phyloP scores from a whole-genome alignment of 2,888 invertebrate genomes.

The Hyles lineata region DNA sequence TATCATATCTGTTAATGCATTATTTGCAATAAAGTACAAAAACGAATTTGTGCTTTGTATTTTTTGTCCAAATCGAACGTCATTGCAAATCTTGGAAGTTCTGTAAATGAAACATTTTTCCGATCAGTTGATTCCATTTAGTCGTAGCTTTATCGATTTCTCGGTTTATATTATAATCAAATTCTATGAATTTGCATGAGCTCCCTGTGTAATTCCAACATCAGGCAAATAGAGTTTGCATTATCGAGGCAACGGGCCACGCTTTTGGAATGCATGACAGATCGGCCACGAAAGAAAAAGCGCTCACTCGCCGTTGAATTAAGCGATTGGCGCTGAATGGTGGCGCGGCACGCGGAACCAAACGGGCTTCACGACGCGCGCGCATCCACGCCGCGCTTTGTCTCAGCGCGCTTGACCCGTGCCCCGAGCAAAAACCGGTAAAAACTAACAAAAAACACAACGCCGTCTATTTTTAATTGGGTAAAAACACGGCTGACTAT shows the following conservation, averaged over 20 bases:
- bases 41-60: not conserved
- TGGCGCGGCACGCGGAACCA: conserved; percentile 79
- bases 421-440: conserved; percentile 75
- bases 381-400: conserved; percentile 71
- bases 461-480: conserved; percentile 70
- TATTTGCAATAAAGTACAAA: too few relatives aligned
- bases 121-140: not conserved
- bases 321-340: conserved; percentile 84
- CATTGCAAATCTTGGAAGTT: not conserved
- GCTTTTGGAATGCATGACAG: conserved; percentile 80
- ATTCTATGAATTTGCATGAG: conserved; percentile 1
- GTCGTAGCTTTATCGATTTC: not conserved
- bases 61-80: not conserved
- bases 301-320: conserved; percentile 75
- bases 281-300: conserved; percentile 76
- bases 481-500: conserved; percentile 65
- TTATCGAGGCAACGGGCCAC: conserved; percentile 44
- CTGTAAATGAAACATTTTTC: not conserved
- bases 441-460: conserved; percentile 69
- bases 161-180: conserved; percentile 7
- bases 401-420: conserved; percentile 82
- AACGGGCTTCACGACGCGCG: conserved; percentile 70
- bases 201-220: conserved; percentile 16
- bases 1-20: too few relatives aligned
- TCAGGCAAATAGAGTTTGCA: conserved; percentile 22